Conservation (phyloP, 1,140 invertebrate genomes). For the Lordiphosa collinella region DNA sequence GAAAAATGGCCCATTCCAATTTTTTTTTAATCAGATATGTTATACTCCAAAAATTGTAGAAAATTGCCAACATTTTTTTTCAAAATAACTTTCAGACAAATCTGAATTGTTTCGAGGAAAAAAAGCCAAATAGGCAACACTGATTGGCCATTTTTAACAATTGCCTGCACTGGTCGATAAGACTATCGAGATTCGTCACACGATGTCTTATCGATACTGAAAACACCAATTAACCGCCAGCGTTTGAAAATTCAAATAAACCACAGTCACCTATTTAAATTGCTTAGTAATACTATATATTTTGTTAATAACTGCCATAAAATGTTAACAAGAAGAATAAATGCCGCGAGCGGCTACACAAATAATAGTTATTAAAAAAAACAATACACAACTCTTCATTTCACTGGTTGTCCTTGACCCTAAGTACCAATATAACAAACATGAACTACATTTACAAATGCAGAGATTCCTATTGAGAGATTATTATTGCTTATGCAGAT, state of each 20-base stretch:
- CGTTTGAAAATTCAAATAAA: background rate
- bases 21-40: too few species aligned
- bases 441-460: constrained; percentile 64
- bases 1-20: too few species aligned
- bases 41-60: too few species aligned
- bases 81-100: too few species aligned
- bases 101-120: too few species aligned
- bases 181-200: too few species aligned
- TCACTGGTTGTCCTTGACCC: constrained; percentile 19
- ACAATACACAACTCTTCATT: constrained; percentile 25
- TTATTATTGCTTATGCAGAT: constrained; percentile 53
- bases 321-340: constrained; percentile 60
- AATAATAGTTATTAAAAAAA: constrained; percentile 19
- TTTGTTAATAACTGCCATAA: constrained; percentile 48
- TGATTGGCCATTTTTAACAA: too few species aligned
- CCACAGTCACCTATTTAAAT: background rate
- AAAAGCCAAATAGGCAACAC: too few species aligned
- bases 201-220: too few species aligned
- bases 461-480: constrained; percentile 63
- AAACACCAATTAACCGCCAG: background rate
- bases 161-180: too few species aligned
- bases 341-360: constrained; percentile 23
- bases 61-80: too few species aligned
- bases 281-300: constrained; percentile 22
- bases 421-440: constrained; percentile 47